Base-by-base conservation (phyloP, 2,888 invertebrate species). In the Desoria tigrina region DNA sequence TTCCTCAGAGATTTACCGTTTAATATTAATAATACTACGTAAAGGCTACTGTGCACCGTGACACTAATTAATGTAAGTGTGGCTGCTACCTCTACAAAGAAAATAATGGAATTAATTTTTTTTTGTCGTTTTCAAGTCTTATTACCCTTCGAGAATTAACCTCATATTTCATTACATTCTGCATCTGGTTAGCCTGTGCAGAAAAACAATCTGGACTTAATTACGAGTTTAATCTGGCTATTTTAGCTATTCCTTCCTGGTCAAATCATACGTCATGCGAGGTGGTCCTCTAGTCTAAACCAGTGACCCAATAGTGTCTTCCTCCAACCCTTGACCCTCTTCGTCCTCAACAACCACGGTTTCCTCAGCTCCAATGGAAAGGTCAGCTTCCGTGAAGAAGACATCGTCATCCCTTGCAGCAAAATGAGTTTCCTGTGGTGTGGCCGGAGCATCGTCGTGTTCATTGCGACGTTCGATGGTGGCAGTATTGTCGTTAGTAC, bases 401-500 rank as follows among this genome's bases (percentile, higher is more conserved):
- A 7, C 32, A 32, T 32, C 11, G 32, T 32, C 32, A 4, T 32
- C 32, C 11, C 32, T 4, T 32, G 6, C 32, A 32, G 6, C 11
- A 32, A 11, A n/a, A n/a, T n/a, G n/a, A n/a, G n/a, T n/a, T n/a
- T n/a, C n/a, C n/a, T n/a, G n/a, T n/a, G n/a, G n/a, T n/a, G n/a
- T n/a, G n/a, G n/a, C n/a, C n/a, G n/a, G n/a, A n/a, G 6, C 32
- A 32, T 4, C 32, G 6, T 7, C 32, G 32, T 32, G 32, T 32
- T 11, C 32, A 11, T 32, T 4, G 4, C 32, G 32, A 32, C 4
- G 4, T 7, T 32, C 32, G 32, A 32, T 32, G 32, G 51, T 55
- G 28, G 55, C 18, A 55, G 55, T 55, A 21, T 26, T n/a, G 55
- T 63, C 55, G 57, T 61, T 68, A 53, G 64, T 55, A 61, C 56